Base-by-base conservation (phyloP, 1,140 invertebrate genomes). In the Bactericera cockerelli region DNA sequence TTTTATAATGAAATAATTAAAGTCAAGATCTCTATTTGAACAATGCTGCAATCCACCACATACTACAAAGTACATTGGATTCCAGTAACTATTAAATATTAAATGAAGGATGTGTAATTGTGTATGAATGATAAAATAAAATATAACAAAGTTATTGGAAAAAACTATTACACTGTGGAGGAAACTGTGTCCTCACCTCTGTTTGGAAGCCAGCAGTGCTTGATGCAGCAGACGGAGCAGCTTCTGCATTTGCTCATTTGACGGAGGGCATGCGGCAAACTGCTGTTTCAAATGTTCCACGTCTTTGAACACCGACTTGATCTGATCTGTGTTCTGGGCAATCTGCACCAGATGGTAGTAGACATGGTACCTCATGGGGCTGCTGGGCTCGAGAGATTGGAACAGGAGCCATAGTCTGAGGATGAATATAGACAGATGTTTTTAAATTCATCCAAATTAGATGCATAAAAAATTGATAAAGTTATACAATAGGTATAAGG, bases 181-280 rank as follows among this genome's bases (percentile, higher is more conserved):
- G n/a, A n/a, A n/a, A n/a, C n/a, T n/a, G n/a, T n/a, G n/a, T n/a
- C n/a, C 22, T 49, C 73, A 81, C 77, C 81, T 81, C 67, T 84
- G 79, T 70, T 83, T 83, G 61, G 77, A 78, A 60, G 77, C 78
- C n/a, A 83, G 67, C 10, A 95, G 74, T 54, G 90, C 89, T 75
- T 92, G 86, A 70, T 97, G 92, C 26, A 97, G 71, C 25, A 91
- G 74, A 65, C 93, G 80, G 61, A 94, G 83, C 1, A 97, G 71
- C 67, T 93, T 93, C 70, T 96, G 93, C 78, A 92, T 84, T 72
- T 96, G 92, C 70, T 93, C 89, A 67, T 84, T 86, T 1, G 87
- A 86, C 16, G 92, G 84, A 36, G 86, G 86, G 71, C 87, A 90
- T 61, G 78, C 78, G 1, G 78, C 76, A 68, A 93, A 89, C 73